phyloP scores from a whole-genome alignment of 2,113 vertebrate genomes.

The Erythrocercus mccallii region DNA sequence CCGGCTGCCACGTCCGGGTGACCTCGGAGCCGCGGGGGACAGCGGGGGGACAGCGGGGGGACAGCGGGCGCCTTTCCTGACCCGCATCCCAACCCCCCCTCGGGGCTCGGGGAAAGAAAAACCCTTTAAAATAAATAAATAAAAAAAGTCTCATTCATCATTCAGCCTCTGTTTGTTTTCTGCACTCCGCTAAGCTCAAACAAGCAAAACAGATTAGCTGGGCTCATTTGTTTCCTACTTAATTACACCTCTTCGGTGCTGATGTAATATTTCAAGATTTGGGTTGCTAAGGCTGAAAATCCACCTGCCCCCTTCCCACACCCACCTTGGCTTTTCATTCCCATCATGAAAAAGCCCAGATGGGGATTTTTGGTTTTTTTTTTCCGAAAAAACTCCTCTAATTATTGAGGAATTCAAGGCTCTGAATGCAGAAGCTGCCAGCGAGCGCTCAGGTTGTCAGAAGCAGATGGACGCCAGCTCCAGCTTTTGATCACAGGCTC shows the following conservation, averaged over 20 bases:
- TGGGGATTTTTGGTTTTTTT: not conserved
- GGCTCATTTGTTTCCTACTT: constrained; percentile 62
- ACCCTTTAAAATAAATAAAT: not conserved
- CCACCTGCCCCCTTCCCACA: constrained; percentile 60
- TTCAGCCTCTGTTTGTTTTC: constrained; percentile 62
- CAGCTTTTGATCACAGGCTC: constrained; percentile 30
- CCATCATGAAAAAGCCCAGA: constrained; percentile 47
- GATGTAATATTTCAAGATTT: constrained; percentile 51
- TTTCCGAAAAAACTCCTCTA: not conserved
- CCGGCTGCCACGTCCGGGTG: not conserved
- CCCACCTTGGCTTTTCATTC: constrained; percentile 65
- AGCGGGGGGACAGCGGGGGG: too few relatives aligned
- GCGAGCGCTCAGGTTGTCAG: constrained; percentile 49
- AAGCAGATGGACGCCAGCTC: constrained; percentile 49
- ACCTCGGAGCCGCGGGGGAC: not conserved
- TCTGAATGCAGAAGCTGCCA: constrained; percentile 40
- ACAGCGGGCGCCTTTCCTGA: not conserved
- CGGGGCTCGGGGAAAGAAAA: not conserved
- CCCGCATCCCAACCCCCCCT: not conserved
- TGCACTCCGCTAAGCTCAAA: constrained; percentile 54
- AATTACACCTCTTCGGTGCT: constrained; percentile 56
- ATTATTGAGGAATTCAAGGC: constrained; percentile 50
- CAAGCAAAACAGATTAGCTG: constrained; percentile 67
- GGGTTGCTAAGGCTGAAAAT: constrained; percentile 64
- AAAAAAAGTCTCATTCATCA: constrained; percentile 34